Evolutionary conservation across 1,140 invertebrate genomes (phyloP).

Genomic region (Apocrypta bakeri): DNA sequence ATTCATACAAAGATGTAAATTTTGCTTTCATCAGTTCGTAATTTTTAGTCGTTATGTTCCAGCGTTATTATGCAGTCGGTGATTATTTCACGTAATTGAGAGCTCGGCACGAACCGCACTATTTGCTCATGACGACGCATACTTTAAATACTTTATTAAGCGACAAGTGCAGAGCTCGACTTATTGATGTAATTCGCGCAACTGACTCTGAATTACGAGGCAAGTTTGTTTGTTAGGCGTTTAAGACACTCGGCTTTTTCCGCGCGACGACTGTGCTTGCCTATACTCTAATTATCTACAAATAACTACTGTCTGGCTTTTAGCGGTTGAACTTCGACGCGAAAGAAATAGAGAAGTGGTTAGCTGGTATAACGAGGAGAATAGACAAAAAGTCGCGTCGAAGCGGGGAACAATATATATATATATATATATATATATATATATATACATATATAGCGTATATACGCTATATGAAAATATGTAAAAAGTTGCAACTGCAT

Average conservation of each 20-base stretch:
- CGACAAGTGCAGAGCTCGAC: conserved; percentile 26
- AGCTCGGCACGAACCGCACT: conserved; percentile 3
- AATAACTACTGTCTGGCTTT: conserved; percentile 18
- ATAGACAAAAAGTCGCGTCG: conserved; percentile 10
- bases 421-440: no score
- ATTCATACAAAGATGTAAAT: no score
- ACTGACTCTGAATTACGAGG: conserved; percentile 36
- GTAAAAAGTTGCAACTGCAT: conserved; percentile 7
- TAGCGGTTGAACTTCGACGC: conserved; percentile 3
- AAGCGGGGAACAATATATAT: no score
- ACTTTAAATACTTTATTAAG: conserved; percentile 48
- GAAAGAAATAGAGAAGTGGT: not conserved
- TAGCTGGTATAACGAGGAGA: not conserved
- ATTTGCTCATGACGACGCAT: conserved; percentile 34
- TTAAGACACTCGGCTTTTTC: conserved; percentile 7
- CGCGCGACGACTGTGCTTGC: not conserved
- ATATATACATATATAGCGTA: no score
- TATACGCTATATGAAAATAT: conserved; percentile 9
- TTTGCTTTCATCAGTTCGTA: no score
- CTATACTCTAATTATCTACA: conserved; percentile 42
- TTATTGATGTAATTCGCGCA: not conserved
- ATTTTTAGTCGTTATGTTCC: no score
- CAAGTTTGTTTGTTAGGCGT: conserved; percentile 45
- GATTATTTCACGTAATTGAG: conserved; percentile 43
- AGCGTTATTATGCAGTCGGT: not conserved